Evolutionary conservation across 2,113 vertebrate species (phyloP).

Genomic region (Polyodon spathula): DNA sequence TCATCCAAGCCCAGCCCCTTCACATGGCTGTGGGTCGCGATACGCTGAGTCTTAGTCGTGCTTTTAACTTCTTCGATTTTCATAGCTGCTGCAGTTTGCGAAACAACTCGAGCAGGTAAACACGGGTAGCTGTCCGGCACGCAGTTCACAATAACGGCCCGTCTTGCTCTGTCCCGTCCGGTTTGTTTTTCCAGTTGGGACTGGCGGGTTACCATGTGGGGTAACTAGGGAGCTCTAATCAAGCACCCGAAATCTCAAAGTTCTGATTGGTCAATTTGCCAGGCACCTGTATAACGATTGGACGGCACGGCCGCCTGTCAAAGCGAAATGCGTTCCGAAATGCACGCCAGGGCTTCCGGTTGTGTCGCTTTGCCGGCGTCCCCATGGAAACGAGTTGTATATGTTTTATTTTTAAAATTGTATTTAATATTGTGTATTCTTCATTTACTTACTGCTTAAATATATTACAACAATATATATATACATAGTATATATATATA

Average conservation of each 20-base stretch:
- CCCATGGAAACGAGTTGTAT: not conserved
- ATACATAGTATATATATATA: no score
- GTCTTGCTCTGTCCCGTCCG: not conserved
- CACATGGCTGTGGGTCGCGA: slow-evolving; percentile 91
- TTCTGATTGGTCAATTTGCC: slow-evolving; percentile 17
- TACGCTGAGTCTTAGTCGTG: slow-evolving; percentile 92
- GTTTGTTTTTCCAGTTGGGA: slow-evolving; percentile 19
- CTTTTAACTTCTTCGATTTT: slow-evolving; percentile 98
- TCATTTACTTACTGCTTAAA: no score
- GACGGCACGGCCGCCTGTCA: not conserved
- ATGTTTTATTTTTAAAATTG: no score
- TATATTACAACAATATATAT: no score
- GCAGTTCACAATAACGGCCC: slow-evolving; percentile 9
- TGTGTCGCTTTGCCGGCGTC: rapidly evolving
- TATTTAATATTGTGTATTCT: no score
- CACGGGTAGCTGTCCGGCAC: no score
- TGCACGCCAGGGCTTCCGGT: slow-evolving; percentile 13
- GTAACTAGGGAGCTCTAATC: slow-evolving; percentile 60
- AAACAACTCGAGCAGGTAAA: not conserved
- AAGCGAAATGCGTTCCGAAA: not conserved
- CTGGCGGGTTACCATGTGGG: slow-evolving; percentile 61
- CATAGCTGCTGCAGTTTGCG: slow-evolving; percentile 50
- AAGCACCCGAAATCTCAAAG: slow-evolving; percentile 20
- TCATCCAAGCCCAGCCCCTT: slow-evolving; percentile 94
- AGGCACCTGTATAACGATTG: slow-evolving; percentile 23